Evolutionary conservation across 2,113 vertebrate species (phyloP).

Genomic region (Microtus oregoni): DNA sequence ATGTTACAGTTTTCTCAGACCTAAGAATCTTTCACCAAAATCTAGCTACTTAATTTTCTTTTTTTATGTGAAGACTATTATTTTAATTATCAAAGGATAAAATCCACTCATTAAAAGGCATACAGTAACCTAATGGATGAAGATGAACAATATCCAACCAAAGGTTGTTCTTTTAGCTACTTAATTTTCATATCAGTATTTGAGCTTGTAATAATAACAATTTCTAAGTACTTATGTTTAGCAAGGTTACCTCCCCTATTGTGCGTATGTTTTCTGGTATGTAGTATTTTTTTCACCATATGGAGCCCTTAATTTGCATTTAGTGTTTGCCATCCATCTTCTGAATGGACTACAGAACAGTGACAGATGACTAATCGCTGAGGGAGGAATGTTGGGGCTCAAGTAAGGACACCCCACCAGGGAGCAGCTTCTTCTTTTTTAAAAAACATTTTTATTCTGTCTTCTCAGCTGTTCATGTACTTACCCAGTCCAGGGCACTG

Average conservation of each 20-base stretch:
- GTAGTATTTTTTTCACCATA: conserved; percentile 67
- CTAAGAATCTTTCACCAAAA: conserved; percentile 65
- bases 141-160: not conserved
- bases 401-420: not conserved
- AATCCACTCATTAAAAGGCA: not conserved
- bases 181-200: conserved; percentile 62
- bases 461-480: not conserved
- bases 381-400: conserved; percentile 29
- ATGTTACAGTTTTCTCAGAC: conserved; percentile 34
- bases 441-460: conserved; percentile 31
- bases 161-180: not conserved
- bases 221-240: conserved; percentile 68
- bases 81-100: not conserved
- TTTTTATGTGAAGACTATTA: not conserved
- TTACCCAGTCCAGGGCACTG: not conserved
- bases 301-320: conserved; percentile 65
- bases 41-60: conserved; percentile 52
- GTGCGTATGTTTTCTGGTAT: conserved; percentile 65
- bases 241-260: conserved; percentile 68
- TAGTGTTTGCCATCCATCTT: conserved; percentile 54
- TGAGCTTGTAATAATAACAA: conserved; percentile 53
- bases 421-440: conserved; percentile 11
- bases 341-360: not conserved
- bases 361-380: conserved; percentile 39
- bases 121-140: not conserved